Percentiles rank a stretch among this genome's conserved stretches.
These are phyloP conservation scores for Acanthochromis polyacanthus DNA, from an alignment of 2,113 vertebrate species.

Conservation along the genomic window DNA sequence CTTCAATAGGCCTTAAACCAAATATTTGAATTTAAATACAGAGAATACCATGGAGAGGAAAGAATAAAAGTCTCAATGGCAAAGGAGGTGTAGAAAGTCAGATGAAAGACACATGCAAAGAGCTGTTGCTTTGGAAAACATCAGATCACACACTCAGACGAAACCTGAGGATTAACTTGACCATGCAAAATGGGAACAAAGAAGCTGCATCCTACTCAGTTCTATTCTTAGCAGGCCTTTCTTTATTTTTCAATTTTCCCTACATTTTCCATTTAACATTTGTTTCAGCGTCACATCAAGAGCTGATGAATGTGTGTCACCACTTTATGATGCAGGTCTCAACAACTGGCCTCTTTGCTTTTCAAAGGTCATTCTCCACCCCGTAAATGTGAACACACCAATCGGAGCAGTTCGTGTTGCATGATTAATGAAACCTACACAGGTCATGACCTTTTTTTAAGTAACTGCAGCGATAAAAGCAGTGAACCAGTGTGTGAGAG, in stretches of 20 bases:
- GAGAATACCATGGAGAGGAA: conserved; percentile 2
- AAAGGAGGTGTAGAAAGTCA: conserved; percentile 17
- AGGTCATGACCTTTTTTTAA: conserved; percentile 72
- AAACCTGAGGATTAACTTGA: conserved; percentile 2
- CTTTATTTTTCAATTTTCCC: background rate
- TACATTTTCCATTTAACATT: conserved; percentile 4
- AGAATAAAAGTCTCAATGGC: conserved; percentile 26
- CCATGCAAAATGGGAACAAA: background rate
- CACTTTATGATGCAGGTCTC: background rate
- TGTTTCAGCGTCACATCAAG: conserved; percentile 11
- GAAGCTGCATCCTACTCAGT: background rate
- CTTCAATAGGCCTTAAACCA: conserved; percentile 38
- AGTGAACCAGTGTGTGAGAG: conserved; percentile 11
- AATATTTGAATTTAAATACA: conserved; percentile 38
- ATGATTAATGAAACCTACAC: conserved; percentile 71
- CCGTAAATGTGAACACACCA: conserved; percentile 61
- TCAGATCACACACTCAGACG: background rate
- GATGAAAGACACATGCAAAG: background rate
- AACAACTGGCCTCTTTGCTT: background rate
- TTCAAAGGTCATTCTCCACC: conserved; percentile 70
- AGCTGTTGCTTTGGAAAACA: background rate
- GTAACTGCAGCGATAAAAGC: conserved; percentile 59
- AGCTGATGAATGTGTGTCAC: background rate
- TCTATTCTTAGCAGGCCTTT: background rate
- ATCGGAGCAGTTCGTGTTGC: conserved; percentile 44